Percentiles rank a stretch among this genome's conserved stretches.
These are phyloP conservation scores for Calcarius ornatus DNA, from an alignment of 2,113 vertebrate genomes.

Conservation along the genomic window DNA sequence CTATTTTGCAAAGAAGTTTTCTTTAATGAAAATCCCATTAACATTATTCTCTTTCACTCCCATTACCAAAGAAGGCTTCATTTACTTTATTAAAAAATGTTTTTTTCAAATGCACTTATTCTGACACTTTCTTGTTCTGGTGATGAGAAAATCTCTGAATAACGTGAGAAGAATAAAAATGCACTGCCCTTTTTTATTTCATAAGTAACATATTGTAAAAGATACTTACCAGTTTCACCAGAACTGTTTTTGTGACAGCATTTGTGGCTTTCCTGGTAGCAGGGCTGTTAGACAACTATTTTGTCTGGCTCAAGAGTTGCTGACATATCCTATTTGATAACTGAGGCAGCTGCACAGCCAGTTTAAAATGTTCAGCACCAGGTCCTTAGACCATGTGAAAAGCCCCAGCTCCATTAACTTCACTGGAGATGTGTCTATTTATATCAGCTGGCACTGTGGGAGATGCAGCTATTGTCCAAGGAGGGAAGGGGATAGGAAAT, in stretches of 20 bases:
- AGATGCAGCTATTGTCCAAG: background rate
- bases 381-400: background rate
- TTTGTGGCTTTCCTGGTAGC: background rate
- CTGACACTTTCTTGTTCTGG: background rate
- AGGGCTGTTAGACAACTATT: background rate
- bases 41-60: background rate
- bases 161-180: background rate
- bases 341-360: background rate
- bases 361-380: background rate
- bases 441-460: background rate
- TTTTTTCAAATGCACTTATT: background rate
- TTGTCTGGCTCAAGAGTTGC: background rate
- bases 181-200: background rate
- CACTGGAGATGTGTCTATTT: background rate
- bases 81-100: background rate
- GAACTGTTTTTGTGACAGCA: background rate
- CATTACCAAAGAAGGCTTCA: background rate
- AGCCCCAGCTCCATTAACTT: background rate
- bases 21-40: background rate
- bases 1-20: background rate
- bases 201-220: background rate
- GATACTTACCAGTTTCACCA: background rate
- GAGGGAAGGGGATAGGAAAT: background rate
- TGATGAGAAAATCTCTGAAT: background rate
- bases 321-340: background rate